Evolutionary conservation across 2,113 vertebrate genomes (phyloP), one percentile per base, ranked within the genome.

Genomic region (Ictalurus punctatus): DNA sequence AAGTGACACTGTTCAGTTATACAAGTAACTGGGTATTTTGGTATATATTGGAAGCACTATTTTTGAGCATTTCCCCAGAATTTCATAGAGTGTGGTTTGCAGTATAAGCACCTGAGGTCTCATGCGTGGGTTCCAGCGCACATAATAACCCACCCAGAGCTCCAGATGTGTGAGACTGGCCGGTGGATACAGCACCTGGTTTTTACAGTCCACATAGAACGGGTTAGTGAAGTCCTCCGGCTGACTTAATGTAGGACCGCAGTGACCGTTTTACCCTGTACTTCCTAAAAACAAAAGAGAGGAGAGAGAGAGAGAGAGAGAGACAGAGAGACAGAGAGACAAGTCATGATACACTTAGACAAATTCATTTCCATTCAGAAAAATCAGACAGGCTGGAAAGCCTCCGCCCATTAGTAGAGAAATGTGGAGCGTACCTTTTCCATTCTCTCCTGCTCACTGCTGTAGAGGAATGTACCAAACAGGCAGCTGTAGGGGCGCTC

Each of bases 401-500:
- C 13, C 17, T 71, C 54, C 34, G 0, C 23, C 16, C 5, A 4
- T 14, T 4, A 74, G 83, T 79, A 58, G 13, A 23, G 17, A 44
- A 37, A 69, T 52, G 54, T 3, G 37, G 37, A 61, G 91, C 92
- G 89, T 92, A 96, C 98, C 96, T 98, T 96, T 92, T 95, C 95
- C 67, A 94, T 67, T 87, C 96, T 94, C 89, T 99, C 97, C 92
- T 97, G 96, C 89, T 99, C 98, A 91, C 96, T 97, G 95, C 97
- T 98, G 91, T 96, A 97, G 82, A 99, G 95, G 94, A 99, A 99
- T 17, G 98, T 98, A 52, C 98, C 98, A 89, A 99, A 99, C 82
- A 99, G 96, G 90, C 98, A 98, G 94, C 98, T 99, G 94, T 98
- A 98, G 23, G 99, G 97, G 91, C 99, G 98, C 92, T 99, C 98